Base-by-base conservation (phyloP, 2,113 vertebrate species). In the Dipodomys ordii region DNA sequence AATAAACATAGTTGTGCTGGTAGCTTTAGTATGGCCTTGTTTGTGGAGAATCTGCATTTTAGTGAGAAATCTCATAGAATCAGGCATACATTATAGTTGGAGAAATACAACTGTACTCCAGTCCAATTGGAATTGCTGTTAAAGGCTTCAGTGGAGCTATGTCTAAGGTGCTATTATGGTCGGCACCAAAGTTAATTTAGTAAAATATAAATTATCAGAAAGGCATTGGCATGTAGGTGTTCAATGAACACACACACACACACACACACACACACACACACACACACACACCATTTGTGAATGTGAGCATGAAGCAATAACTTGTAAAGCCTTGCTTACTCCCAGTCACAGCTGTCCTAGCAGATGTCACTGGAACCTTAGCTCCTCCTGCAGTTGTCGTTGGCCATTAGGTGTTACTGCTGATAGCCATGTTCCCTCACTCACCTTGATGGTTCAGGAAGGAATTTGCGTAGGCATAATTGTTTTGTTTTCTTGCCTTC, bases 401-500 rank as follows among this genome's bases (percentile, higher is more conserved):
- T 90, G 62, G 72, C 90, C 94, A 39, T 81, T 87, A 94, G 90
- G 53, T 49, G 53, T 95, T 74, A 88, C 64, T 77, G 74, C 67
- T 87, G 68, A 79, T 44, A 92, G 46, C 35, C 44, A 8, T 53
- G 16, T 69, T 93, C 68, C 95, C 19, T 76, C 69, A 49, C 49
- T 87, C 74, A 87, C 90, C 71, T 96, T 95, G 77, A 67, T 35
- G n/a, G 83, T 30, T 86, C 74, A 88, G 87, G 57, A 82, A 96
- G 12, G 10, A 93, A 91, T 94, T 96, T 96, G 83, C 77, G 87
- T 25, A 95, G 74, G 67, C 73, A 84, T 92, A 35, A 46, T 74
- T 83, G 96, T 35, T 86, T 97, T 79, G 90, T 95, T 95, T 64
- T 77, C 85, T 62, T 88, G 23, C 91, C 95, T 89, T 95, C 93